Evolutionary conservation across 2,888 invertebrate species (phyloP).

Genomic region (Slavum lentiscoides): DNA sequence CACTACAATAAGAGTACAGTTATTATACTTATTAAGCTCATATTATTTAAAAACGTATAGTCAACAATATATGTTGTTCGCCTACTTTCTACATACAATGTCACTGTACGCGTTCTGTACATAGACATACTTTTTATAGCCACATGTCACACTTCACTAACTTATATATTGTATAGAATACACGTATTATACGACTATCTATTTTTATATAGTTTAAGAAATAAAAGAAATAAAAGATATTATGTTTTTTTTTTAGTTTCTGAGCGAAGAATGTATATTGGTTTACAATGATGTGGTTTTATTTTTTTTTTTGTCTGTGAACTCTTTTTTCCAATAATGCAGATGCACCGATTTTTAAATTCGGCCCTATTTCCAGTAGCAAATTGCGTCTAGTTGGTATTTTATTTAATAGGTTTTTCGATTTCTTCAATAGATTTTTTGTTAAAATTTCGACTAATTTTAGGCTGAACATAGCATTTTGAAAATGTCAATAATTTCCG

Average conservation of each 20-base stretch:
- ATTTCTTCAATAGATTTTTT: no score
- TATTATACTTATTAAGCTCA: slow-evolving; percentile 33
- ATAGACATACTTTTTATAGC: slow-evolving; percentile 12
- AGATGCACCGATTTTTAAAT: no score
- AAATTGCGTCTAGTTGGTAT: no score
- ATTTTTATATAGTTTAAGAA: neutral
- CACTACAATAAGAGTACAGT: slow-evolving; percentile 31
- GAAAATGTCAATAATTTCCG: no score
- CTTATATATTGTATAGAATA: neutral
- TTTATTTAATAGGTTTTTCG: no score
- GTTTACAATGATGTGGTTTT: no score
- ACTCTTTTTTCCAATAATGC: no score
- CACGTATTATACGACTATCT: neutral
- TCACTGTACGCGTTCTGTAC: neutral
- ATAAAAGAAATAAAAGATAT: neutral
- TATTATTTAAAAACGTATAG: slow-evolving; percentile 10
- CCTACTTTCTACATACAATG: slow-evolving; percentile 42
- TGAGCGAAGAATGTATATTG: no score
- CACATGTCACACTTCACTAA: neutral
- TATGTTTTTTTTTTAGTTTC: neutral
- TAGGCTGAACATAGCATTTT: no score
- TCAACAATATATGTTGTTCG: slow-evolving; percentile 25
- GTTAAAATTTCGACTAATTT: no score
- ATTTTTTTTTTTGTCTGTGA: no score
- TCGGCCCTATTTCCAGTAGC: no score